phyloP scores from a whole-genome alignment of 2,888 invertebrate genomes.

The Lepidochrysops patricia region DNA sequence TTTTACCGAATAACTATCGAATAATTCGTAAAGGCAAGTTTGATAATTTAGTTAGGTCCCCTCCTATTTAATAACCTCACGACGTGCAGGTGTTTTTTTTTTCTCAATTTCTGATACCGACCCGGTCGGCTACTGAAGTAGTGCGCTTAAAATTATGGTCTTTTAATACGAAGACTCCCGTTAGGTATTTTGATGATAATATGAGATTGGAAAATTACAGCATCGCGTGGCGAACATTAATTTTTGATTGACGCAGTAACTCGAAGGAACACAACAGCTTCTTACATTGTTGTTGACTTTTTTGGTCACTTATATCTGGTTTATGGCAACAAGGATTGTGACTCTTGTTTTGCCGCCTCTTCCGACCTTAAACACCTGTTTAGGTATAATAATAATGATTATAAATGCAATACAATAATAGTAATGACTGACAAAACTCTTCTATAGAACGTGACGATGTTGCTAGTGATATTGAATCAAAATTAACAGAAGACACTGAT shows the following conservation, averaged over 20 bases:
- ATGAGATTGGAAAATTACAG: conserved; percentile 3
- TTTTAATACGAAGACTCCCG: conserved; percentile 57
- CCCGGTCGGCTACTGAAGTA: conserved; percentile 68
- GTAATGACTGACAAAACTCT: neutral
- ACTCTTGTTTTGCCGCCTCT: neutral
- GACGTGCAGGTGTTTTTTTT: conserved; percentile 60
- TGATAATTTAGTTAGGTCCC: conserved; percentile 72
- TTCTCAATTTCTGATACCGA: conserved; percentile 40
- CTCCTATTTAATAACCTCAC: conserved; percentile 71
- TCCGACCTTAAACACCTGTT: neutral
- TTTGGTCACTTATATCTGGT: neutral
- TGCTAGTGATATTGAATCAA: neutral
- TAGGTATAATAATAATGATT: neutral
- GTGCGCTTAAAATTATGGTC: conserved; percentile 69
- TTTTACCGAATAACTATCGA: conserved; percentile 9
- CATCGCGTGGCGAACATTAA: neutral
- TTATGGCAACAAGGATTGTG: neutral
- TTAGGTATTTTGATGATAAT: conserved; percentile 28
- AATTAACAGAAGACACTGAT: neutral
- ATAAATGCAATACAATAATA: neutral
- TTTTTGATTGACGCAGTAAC: neutral
- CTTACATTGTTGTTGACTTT: neutral
- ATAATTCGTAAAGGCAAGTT: conserved; percentile 67
- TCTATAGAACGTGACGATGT: too few species aligned
- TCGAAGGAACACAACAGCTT: neutral